Percentiles rank a stretch among this genome's conserved stretches.
phyloP scores from a whole-genome alignment of 2,113 vertebrate genomes.

The Cranoglanis bouderius region DNA sequence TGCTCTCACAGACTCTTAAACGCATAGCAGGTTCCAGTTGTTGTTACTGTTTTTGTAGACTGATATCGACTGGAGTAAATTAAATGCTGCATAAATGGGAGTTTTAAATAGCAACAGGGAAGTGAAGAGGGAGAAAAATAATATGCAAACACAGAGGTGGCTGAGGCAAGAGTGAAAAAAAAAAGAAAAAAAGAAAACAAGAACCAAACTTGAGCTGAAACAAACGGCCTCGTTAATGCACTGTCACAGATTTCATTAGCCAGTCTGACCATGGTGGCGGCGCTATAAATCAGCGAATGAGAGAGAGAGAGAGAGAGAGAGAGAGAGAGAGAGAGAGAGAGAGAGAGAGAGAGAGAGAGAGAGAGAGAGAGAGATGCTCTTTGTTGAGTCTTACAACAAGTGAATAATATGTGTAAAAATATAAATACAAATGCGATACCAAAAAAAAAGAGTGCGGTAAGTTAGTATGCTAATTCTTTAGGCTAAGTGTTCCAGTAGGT shows the following conservation, averaged over 20 bases:
- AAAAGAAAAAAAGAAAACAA: constrained; percentile 48
- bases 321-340: constrained; percentile 26
- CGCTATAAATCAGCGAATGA: constrained; percentile 76
- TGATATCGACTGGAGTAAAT: constrained; percentile 13
- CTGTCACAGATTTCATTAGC: constrained; percentile 85
- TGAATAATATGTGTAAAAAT: constrained; percentile 19
- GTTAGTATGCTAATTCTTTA: not conserved
- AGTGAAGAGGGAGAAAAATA: constrained; percentile 35
- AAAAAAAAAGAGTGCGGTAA: not conserved
- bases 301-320: constrained; percentile 51
- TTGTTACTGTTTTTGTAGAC: not conserved
- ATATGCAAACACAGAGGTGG: constrained; percentile 45
- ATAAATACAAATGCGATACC: constrained; percentile 9
- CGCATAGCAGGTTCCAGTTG: not conserved
- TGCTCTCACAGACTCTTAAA: not conserved
- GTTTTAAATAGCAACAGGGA: constrained; percentile 7
- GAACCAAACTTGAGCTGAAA: constrained; percentile 73
- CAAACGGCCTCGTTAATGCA: constrained; percentile 84
- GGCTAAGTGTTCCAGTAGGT: constrained; percentile 4
- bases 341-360: constrained; percentile 18
- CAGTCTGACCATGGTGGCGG: constrained; percentile 70
- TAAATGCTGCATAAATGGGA: constrained; percentile 17
- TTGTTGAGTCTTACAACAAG: constrained; percentile 14
- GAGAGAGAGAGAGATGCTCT: constrained; percentile 23
- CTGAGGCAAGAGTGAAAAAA: constrained; percentile 44